phyloP scores from a whole-genome alignment of 1,140 invertebrate genomes.

The Bathynomus jamesi region DNA sequence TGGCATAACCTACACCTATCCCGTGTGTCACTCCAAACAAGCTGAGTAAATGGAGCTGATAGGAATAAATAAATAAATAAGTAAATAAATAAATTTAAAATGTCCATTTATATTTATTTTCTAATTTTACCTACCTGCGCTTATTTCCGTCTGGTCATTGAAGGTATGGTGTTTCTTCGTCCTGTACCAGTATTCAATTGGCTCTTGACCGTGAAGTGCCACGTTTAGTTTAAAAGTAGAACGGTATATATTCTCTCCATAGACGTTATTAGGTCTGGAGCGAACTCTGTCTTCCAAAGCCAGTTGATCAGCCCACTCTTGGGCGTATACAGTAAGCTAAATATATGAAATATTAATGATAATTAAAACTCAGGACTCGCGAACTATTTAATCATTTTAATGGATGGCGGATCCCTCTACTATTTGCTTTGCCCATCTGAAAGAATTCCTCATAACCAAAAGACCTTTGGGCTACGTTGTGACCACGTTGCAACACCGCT shows the following conservation, averaged over 20 bases:
- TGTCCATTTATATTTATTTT: too few species aligned
- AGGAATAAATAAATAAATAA: not conserved
- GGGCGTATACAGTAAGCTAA: constrained; percentile 53
- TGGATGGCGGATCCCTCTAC: too few species aligned
- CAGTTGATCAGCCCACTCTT: constrained; percentile 73
- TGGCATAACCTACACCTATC: constrained; percentile 64
- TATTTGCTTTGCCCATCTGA: too few species aligned
- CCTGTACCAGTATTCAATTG: constrained; percentile 65
- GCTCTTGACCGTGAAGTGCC: constrained; percentile 55
- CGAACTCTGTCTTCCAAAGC: constrained; percentile 58
- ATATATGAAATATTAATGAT: not conserved
- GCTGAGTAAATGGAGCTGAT: constrained; percentile 61
- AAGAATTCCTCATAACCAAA: too few species aligned
- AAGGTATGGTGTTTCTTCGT: constrained; percentile 43
- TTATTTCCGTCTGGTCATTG: constrained; percentile 37
- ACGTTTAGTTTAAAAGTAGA: constrained; percentile 64
- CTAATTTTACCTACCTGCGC: constrained; percentile 36
- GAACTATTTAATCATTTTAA: too few species aligned
- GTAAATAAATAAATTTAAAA: too few species aligned
- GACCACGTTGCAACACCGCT: too few species aligned
- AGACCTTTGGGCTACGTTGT: too few species aligned
- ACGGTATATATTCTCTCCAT: constrained; percentile 72
- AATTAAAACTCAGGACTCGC: too few species aligned
- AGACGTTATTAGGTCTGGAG: constrained; percentile 55
- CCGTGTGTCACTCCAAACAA: constrained; percentile 63